Evolutionary conservation across 2,888 invertebrate species (phyloP).

Genomic region (Dicranocentrus wangi): DNA sequence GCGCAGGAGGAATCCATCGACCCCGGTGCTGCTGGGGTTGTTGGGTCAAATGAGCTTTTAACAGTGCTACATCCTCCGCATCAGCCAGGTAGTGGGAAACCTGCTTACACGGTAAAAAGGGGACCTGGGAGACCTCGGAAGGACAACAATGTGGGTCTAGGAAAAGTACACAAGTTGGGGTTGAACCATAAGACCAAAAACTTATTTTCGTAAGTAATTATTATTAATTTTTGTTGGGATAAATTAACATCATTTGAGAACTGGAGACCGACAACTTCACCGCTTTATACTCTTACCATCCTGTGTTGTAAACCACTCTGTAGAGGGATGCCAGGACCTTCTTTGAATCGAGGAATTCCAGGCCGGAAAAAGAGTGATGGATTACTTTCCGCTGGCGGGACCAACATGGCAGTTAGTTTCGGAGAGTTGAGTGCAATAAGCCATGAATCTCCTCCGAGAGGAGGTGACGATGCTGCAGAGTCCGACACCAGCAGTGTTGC

Average conservation of each 20-base stretch:
- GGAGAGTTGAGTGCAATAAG: constrained; percentile 70
- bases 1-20: constrained; percentile 64
- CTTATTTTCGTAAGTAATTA: constrained; percentile 58
- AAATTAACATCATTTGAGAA: too few species aligned
- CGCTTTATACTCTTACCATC: too few species aligned
- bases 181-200: constrained; percentile 63
- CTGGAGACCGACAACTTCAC: too few species aligned
- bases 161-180: constrained; percentile 59
- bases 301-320: constrained; percentile 4
- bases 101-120: constrained; percentile 79
- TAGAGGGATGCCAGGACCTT: constrained; percentile 63
- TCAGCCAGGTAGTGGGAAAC: constrained; percentile 76
- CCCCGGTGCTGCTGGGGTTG: constrained; percentile 63
- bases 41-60: constrained; percentile 63
- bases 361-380: constrained; percentile 71
- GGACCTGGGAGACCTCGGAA: constrained; percentile 88
- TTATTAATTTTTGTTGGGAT: too few species aligned
- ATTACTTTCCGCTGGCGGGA: constrained; percentile 69
- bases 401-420: constrained; percentile 67
- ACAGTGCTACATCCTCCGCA: constrained; percentile 71
- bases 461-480: constrained; percentile 75
- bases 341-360: constrained; percentile 66
- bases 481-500: constrained; percentile 78
- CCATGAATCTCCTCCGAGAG: constrained; percentile 76
- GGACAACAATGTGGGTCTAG: constrained; percentile 77